These are phyloP conservation scores for Xiphorhynchus erythropygius DNA, from an alignment of 2,797 vertebrate species.

Conservation along the genomic window DNA sequence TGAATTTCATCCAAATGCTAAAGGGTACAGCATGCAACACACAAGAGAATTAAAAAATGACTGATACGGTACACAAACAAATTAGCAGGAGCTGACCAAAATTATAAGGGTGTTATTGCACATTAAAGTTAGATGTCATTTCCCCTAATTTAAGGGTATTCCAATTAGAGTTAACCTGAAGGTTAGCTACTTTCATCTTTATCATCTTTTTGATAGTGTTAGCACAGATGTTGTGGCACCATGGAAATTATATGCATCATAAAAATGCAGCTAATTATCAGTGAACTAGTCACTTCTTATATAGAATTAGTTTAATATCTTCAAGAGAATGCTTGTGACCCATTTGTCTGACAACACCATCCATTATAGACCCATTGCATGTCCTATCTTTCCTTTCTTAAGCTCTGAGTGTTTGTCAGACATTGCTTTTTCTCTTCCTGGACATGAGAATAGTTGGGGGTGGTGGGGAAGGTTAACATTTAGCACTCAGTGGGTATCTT, in stretches of 20 bases:
- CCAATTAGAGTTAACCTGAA: constrained; percentile 66
- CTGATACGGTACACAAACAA: constrained; percentile 55
- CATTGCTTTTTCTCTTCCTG: not conserved
- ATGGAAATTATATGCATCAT: constrained; percentile 13
- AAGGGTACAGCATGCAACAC: not conserved
- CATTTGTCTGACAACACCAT: constrained; percentile 67
- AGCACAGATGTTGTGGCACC: constrained; percentile 5
- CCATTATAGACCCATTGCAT: constrained; percentile 77
- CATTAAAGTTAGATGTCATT: constrained; percentile 60
- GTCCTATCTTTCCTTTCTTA: constrained; percentile 71
- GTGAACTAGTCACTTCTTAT: constrained; percentile 56
- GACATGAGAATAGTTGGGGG: not conserved
- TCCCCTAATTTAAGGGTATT: constrained; percentile 64
- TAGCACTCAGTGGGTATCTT: not conserved
- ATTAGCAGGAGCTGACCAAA: constrained; percentile 65
- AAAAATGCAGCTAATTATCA: constrained; percentile 14
- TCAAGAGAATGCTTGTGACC: constrained; percentile 74
- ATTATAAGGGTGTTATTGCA: constrained; percentile 58
- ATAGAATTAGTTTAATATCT: constrained; percentile 64
- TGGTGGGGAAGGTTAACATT: not conserved
- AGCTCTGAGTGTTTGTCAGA: not conserved
- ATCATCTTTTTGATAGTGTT: constrained; percentile 13
- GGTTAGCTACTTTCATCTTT: constrained; percentile 57
- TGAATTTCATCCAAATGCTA: not conserved
- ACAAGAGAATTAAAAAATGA: constrained; percentile 18